Conservation (phyloP, 2,888 invertebrate species). For the Hypomecis atomaria region DNA sequence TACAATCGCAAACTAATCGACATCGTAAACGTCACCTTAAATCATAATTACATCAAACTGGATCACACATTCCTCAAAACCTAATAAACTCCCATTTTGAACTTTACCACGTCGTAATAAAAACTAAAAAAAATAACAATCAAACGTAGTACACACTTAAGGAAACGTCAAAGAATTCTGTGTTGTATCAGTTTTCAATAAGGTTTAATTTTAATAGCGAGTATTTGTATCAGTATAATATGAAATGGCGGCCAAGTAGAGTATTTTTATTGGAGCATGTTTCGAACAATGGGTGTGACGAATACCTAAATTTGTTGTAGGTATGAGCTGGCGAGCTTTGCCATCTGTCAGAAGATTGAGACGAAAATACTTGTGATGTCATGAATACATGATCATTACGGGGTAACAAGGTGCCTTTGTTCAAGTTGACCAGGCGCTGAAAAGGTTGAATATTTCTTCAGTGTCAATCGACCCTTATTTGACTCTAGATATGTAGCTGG, state of each 20-base stretch:
- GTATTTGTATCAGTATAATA: constrained; percentile 53
- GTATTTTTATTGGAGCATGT: constrained; percentile 61
- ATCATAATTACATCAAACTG: constrained; percentile 52
- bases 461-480: background rate
- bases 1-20: constrained; percentile 51
- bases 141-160: constrained; percentile 37
- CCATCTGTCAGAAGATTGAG: constrained; percentile 29
- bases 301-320: constrained; percentile 36
- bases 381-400: constrained; percentile 24
- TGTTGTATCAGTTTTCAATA: constrained; percentile 35
- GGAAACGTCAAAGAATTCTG: constrained; percentile 39
- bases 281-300: constrained; percentile 57
- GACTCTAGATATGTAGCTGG: background rate
- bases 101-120: constrained; percentile 48
- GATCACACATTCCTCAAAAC: constrained; percentile 28
- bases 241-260: constrained; percentile 57
- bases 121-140: constrained; percentile 49
- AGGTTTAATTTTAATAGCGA: constrained; percentile 38
- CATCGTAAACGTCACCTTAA: constrained; percentile 56
- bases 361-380: constrained; percentile 30
- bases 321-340: constrained; percentile 26
- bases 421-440: constrained; percentile 1
- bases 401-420: constrained; percentile 17
- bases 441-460: background rate
- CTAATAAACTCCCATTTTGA: constrained; percentile 35